Evolutionary conservation across 2,888 invertebrate genomes (phyloP).

Genomic region (Trichogramma evanescens): DNA sequence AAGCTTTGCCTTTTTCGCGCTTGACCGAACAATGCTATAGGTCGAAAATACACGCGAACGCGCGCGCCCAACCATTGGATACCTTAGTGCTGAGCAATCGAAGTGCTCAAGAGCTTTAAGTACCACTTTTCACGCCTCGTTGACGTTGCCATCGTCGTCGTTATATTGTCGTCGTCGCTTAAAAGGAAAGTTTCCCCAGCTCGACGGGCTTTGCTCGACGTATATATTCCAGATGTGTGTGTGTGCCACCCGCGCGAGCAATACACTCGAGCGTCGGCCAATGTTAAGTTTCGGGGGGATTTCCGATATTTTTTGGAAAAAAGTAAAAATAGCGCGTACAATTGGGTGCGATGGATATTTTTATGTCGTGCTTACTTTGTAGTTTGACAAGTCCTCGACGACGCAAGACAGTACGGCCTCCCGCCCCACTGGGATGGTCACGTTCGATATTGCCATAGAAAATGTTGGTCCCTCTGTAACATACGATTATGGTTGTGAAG

Average conservation of each 20-base stretch:
- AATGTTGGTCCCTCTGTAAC: constrained; percentile 75
- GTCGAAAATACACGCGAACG: not conserved
- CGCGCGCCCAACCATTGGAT: not conserved
- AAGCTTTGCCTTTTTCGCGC: not conserved
- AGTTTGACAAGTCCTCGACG: constrained; percentile 76
- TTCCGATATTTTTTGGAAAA: not conserved
- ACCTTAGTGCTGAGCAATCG: not conserved
- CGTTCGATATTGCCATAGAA: constrained; percentile 73
- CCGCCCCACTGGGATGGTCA: constrained; percentile 75
- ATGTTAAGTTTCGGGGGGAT: not conserved
- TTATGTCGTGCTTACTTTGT: constrained; percentile 60
- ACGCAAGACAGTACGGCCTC: constrained; percentile 76
- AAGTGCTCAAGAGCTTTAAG: not conserved
- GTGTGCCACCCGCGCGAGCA: not conserved
- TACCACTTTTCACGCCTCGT: constrained; percentile 2
- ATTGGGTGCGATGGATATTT: not conserved
- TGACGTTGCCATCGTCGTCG: not conserved
- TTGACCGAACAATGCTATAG: not conserved
- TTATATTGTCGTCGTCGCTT: not conserved
- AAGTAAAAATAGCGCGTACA: constrained; percentile 4
- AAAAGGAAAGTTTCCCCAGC: constrained; percentile 9
- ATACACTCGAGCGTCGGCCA: not conserved
- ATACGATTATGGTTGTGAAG: not conserved
- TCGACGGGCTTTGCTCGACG: not conserved
- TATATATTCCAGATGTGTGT: not conserved